phyloP scores from a whole-genome alignment of 2,888 invertebrate genomes.

The Andrena bucephala region DNA sequence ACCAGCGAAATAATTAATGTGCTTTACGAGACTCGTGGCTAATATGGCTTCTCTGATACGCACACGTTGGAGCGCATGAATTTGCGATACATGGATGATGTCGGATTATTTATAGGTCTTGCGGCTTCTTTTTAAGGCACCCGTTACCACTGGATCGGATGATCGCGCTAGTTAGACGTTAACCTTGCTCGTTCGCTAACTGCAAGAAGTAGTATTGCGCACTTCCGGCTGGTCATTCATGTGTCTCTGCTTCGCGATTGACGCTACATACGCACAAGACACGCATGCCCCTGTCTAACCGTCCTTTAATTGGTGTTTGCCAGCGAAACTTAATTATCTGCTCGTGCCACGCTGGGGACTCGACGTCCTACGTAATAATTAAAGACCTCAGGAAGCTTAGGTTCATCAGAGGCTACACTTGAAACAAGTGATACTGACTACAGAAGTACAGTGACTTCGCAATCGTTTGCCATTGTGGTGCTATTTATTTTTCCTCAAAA shows the following conservation, averaged over 20 bases:
- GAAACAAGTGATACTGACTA: background rate
- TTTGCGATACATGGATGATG: constrained; percentile 8
- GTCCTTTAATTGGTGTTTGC: constrained; percentile 77
- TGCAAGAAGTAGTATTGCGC: constrained; percentile 63
- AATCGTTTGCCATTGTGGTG: too few species aligned
- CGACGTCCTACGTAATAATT: constrained; percentile 13
- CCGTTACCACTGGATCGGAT: constrained; percentile 21
- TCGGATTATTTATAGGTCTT: constrained; percentile 17
- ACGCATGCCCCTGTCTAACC: constrained; percentile 60
- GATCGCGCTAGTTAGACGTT: constrained; percentile 49
- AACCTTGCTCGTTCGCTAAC: constrained; percentile 56
- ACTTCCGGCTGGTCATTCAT: constrained; percentile 65
- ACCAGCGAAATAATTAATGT: constrained; percentile 1
- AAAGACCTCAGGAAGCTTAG: background rate
- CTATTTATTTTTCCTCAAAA: too few species aligned
- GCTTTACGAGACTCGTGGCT: background rate
- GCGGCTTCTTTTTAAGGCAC: constrained; percentile 13
- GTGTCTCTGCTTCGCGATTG: constrained; percentile 53
- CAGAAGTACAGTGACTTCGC: too few species aligned
- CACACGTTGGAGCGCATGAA: background rate
- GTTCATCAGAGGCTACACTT: background rate
- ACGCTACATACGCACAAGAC: constrained; percentile 47
- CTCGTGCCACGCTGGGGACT: background rate
- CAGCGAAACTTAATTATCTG: constrained; percentile 49
- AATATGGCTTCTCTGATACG: background rate